Percentiles rank a stretch among this genome's conserved stretches.
Conservation (phyloP, 2,113 vertebrate species). For the cattle (Bos taurus) region ARS-UCD2.0 NC_037355.1:5157501-5158000, state of each 20-base stretch:
- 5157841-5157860: not conserved
- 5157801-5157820: not conserved
- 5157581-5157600: slow-evolving; percentile 20
- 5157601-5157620: slow-evolving; percentile 25
- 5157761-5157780: not conserved
- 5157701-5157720: rapidly evolving
- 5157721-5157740: not conserved
- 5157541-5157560: slow-evolving; percentile 56
- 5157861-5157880: not conserved
- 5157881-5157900: not conserved
- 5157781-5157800: not conserved
- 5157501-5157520: slow-evolving; percentile 52
- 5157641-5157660: not conserved
- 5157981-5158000: too few species aligned
- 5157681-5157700: not conserved
- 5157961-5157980: not conserved
- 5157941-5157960: too few species aligned
- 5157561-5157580: not conserved
- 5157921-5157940: rapidly evolving
- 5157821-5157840: not conserved
- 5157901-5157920: not conserved
- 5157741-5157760: not conserved
- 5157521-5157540: slow-evolving; percentile 55
- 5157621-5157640: slow-evolving; percentile 41
- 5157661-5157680: rapidly evolving